Evolutionary conservation across 2,797 vertebrate species (phyloP).

Genomic region (Artibeus jamaicensis): DNA sequence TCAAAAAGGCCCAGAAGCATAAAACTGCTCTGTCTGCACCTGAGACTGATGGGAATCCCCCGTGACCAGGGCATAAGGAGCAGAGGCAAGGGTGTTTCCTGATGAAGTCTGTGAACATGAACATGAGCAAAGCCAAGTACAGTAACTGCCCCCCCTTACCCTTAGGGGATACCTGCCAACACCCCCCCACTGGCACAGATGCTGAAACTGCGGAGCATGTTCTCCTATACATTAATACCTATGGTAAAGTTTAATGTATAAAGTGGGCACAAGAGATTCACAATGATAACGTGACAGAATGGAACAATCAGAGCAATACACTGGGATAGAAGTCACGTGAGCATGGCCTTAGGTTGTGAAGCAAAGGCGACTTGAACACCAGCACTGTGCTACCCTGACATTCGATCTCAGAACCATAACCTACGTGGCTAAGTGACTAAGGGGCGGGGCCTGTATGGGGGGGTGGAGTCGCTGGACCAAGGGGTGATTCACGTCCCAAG

Average conservation of each 20-base stretch:
- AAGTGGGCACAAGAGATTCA: not conserved
- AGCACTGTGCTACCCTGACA: not conserved
- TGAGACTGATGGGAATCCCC: not conserved
- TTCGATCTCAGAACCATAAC: not conserved
- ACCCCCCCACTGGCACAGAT: not conserved
- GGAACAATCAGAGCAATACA: not conserved
- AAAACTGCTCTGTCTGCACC: not conserved
- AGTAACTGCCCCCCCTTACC: not conserved
- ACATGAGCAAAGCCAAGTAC: not conserved
- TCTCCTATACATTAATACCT: not conserved
- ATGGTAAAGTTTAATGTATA: not conserved
- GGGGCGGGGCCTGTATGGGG: too few relatives aligned
- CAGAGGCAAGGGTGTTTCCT: not conserved
- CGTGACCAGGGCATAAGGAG: fast-evolving
- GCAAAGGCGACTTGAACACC: not conserved
- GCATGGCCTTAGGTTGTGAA: not conserved
- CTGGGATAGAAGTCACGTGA: not conserved
- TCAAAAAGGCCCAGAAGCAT: not conserved
- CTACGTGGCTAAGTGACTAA: fast-evolving
- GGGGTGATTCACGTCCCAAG: not conserved
- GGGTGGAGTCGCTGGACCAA: not conserved
- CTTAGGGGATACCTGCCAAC: not conserved
- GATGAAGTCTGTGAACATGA: fast-evolving
- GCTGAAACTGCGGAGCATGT: not conserved
- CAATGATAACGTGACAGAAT: not conserved